A percentile compares a stretch with the other conserved stretches of the same genome.
These are phyloP conservation scores for Chymomyza amoena DNA, from an alignment of 2,888 invertebrate genomes.

Conservation along the genomic window DNA sequence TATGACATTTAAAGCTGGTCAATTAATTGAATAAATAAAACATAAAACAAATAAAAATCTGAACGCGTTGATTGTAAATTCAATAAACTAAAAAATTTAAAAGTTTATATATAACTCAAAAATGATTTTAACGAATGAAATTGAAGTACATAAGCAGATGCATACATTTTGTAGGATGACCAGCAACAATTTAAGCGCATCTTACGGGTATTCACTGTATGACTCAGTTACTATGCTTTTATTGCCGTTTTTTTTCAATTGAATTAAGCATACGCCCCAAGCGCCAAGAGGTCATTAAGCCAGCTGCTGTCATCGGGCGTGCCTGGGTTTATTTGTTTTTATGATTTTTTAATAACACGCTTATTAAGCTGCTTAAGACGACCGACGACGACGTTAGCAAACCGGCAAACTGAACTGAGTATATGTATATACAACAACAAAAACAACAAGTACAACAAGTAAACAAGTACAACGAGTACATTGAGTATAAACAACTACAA, in stretches of 20 bases:
- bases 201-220: background rate
- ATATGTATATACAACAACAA: background rate
- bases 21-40: too few relatives aligned
- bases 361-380: slow-evolving; percentile 3
- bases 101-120: too few relatives aligned
- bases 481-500: too few relatives aligned
- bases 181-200: background rate
- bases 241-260: slow-evolving; percentile 28
- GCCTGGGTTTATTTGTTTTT: slow-evolving; percentile 37
- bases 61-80: too few relatives aligned
- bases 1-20: too few relatives aligned
- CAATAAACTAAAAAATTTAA: too few relatives aligned
- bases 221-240: background rate
- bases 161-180: too few relatives aligned
- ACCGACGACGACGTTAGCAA: background rate
- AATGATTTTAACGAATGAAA: too few relatives aligned
- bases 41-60: too few relatives aligned
- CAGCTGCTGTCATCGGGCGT: background rate
- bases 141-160: too few relatives aligned
- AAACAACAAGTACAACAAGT: background rate
- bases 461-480: background rate
- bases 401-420: slow-evolving; percentile 1
- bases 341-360: slow-evolving; percentile 37
- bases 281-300: slow-evolving; percentile 2
- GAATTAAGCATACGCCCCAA: slow-evolving; percentile 46